Evolutionary conservation across 2,113 vertebrate species (phyloP), one percentile per base, ranked within the genome.

Genomic region (Ondatra zibethicus): DNA sequence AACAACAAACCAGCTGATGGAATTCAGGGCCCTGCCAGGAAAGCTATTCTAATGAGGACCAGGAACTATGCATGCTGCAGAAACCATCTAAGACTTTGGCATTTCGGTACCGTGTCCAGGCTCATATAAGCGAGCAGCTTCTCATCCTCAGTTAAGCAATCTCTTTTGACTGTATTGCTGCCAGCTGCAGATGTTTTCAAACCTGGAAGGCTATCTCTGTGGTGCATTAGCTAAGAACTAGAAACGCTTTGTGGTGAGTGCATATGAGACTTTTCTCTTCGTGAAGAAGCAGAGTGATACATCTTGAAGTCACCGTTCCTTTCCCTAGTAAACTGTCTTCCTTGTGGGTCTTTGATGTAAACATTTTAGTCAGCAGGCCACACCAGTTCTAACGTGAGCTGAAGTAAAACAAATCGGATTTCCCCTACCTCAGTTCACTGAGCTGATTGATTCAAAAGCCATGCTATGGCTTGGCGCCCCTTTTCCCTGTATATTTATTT

Each of bases 321-420:
- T 93, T 36, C 7, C 9, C 72, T 91, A 91, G 55, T 45, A 88
- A 80, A 50, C 45, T 92, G 27, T 88, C 23, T 92, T 97, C 21
- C 25, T 77, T 96, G 31, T 31, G 16, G 42, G 77, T 82, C 14
- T 78, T 80, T 1, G n/a, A 1, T 75, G 80, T 45, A 65, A 84
- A 93, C 10, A 55, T 70, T 73, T 94, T 77, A 89, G 77, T 91
- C 91, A 92, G 5, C 16, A 94, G 90, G 96, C n/a, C 3, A 85
- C 76, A 42, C 1, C 11, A 52, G 12, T 52, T 94, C 39, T 55
- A 89, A 91, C 81, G 58, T 76, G 17, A 96, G 89, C 19, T 27
- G 1, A 78, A 77, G 27, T 50, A 70, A 89, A 75, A 75, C n/a
- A 91, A 23, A 42, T 6, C 23, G 3, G 33, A 87, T 45, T 65